A percentile compares a stretch with the other conserved stretches of the same genome.
Conservation (phyloP, 2,113 vertebrate genomes). For the Todiramphus saurophagus region DNA sequence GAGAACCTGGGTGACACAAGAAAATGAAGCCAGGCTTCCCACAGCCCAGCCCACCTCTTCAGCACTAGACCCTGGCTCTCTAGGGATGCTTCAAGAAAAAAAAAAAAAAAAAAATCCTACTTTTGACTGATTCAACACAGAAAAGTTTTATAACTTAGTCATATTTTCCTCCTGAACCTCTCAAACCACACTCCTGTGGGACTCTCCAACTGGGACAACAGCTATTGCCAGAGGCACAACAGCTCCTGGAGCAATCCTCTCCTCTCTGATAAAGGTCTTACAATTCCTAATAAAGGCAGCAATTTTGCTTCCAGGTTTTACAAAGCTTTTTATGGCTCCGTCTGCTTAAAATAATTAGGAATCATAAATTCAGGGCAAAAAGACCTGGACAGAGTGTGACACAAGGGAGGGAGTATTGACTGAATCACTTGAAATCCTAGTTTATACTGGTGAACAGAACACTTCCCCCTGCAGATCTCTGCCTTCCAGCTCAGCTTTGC, state of each 20-base stretch:
- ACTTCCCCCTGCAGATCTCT: not conserved
- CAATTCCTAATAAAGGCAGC: constrained; percentile 13
- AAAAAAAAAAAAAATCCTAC: not conserved
- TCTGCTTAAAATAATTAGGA: constrained; percentile 62
- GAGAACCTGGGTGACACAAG: not conserved
- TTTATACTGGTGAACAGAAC: not conserved
- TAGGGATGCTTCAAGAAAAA: not conserved
- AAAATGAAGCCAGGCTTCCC: not conserved
- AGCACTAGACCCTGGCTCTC: not conserved
- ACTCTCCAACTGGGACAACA: constrained; percentile 8
- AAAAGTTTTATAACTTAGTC: not conserved
- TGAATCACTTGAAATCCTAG: not conserved
- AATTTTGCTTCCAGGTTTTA: constrained; percentile 48
- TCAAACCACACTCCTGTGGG: not conserved
- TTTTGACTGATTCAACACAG: not conserved
- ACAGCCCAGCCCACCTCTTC: not conserved
- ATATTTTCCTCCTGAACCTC: not conserved
- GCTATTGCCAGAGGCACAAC: not conserved
- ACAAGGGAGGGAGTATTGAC: not conserved
- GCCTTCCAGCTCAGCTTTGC: not conserved
- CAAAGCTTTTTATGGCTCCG: constrained; percentile 50
- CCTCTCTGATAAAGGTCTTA: not conserved
- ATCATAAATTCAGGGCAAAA: constrained; percentile 43
- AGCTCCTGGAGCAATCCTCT: not conserved
- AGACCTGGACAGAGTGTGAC: not conserved